Conservation (phyloP, 2,113 vertebrate species). For the Syngnathus floridae region DNA sequence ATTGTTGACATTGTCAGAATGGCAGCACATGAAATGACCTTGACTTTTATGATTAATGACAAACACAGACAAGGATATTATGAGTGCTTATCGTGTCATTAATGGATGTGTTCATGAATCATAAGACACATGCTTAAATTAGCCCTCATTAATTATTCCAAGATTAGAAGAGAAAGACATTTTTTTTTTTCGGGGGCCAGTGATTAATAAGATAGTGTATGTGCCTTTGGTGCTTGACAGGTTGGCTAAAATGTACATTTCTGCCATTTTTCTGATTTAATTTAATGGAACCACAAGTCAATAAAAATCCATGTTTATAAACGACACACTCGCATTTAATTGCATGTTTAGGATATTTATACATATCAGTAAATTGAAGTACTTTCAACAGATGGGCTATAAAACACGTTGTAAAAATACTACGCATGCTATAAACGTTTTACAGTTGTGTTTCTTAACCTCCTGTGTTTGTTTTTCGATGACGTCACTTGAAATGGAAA, state of each 20-base stretch:
- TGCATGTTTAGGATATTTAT: conserved; percentile 34
- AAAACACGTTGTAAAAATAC: conserved; percentile 55
- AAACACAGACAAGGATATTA: conserved; percentile 28
- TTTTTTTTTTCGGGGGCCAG: conserved; percentile 23
- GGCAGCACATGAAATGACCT: conserved; percentile 42
- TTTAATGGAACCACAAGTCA: neutral
- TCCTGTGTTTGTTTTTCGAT: conserved; percentile 21
- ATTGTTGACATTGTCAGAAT: conserved; percentile 20
- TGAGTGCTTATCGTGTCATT: conserved; percentile 54
- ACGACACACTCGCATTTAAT: conserved; percentile 25
- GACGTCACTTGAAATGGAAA: neutral
- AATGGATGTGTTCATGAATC: conserved; percentile 57
- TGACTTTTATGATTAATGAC: conserved; percentile 57
- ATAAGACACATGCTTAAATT: conserved; percentile 44
- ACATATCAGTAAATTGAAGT: conserved; percentile 46
- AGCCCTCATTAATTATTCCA: conserved; percentile 57
- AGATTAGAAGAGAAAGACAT: conserved; percentile 43
- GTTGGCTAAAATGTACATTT: neutral
- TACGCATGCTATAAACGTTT: conserved; percentile 50
- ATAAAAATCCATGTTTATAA: conserved; percentile 25
- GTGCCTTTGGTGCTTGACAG: conserved; percentile 19
- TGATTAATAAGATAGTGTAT: conserved; percentile 9
- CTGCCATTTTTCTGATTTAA: neutral
- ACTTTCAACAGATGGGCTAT: conserved; percentile 49
- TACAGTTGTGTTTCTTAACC: conserved; percentile 49